Conservation (phyloP, 37 sponge, comb jelly and placozoan species). For the Trichoplax adhaerens region DNA sequence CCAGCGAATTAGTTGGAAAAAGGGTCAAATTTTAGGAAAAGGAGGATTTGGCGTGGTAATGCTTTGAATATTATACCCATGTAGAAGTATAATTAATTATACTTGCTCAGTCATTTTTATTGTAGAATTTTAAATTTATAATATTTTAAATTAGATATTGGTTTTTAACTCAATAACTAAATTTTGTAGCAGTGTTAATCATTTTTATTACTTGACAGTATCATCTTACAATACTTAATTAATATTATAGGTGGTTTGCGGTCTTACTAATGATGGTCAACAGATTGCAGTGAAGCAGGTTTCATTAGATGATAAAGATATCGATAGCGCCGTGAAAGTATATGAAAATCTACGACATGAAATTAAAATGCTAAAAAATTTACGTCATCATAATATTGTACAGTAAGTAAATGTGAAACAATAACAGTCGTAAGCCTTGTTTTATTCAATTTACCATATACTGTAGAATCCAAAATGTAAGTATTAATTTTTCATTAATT, state of each 20-base stretch:
- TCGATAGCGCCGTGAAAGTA: slow-evolving; percentile 28
- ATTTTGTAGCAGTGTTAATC: too few relatives aligned
- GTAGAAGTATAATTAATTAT: too few relatives aligned
- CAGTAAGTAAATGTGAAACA: background rate
- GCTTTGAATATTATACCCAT: too few relatives aligned
- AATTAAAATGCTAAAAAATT: slow-evolving; percentile 3
- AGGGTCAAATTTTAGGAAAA: slow-evolving; percentile 55
- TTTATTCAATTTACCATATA: background rate
- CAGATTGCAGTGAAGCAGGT: slow-evolving; percentile 86
- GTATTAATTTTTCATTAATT: too few relatives aligned
- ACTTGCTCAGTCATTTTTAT: too few relatives aligned
- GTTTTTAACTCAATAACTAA: too few relatives aligned
- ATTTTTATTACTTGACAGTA: background rate
- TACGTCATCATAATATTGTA: background rate
- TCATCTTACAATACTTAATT: background rate
- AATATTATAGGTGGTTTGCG: slow-evolving; percentile 37
- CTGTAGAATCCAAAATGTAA: too few relatives aligned
- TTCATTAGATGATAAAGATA: slow-evolving; percentile 44
- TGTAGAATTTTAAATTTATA: too few relatives aligned
- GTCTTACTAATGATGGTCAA: slow-evolving; percentile 45
- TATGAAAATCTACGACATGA: slow-evolving; percentile 14
- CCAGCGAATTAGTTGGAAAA: slow-evolving; percentile 50
- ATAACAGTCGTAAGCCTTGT: background rate
- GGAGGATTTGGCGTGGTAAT: slow-evolving; percentile 62
- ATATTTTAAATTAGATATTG: too few relatives aligned